These are phyloP conservation scores for Oryctes rhinoceros DNA, from an alignment of 1,140 invertebrate species.

Conservation along the genomic window DNA sequence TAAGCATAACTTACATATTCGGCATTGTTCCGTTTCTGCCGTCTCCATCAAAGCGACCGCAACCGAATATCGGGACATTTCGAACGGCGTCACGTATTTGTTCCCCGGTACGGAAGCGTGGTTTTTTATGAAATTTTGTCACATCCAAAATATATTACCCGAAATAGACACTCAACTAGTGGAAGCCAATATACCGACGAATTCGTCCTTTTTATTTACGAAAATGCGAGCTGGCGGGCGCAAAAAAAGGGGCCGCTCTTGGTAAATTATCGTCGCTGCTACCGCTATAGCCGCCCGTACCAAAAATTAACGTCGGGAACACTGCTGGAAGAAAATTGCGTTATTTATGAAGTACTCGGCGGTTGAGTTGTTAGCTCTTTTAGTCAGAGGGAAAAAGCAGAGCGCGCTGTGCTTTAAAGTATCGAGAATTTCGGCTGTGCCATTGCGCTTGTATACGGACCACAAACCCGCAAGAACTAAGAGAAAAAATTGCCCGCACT, in stretches of 20 bases:
- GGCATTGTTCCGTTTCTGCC: background rate
- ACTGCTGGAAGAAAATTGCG: constrained; percentile 33
- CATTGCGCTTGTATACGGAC: background rate
- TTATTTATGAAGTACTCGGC: constrained; percentile 29
- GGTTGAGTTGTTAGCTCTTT: constrained; percentile 19
- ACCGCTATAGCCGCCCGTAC: background rate
- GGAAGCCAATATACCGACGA: constrained; percentile 26
- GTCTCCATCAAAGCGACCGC: constrained; percentile 18
- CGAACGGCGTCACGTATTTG: constrained; percentile 1
- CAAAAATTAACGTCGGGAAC: constrained; percentile 30
- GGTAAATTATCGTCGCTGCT: constrained; percentile 7
- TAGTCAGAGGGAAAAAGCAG: background rate
- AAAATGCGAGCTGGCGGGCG: background rate
- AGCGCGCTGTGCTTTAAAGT: constrained; percentile 11
- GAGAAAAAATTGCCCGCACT: constrained; percentile 24
- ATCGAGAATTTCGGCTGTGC: background rate
- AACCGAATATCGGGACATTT: constrained; percentile 17
- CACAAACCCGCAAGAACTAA: background rate
- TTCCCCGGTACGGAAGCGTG: background rate
- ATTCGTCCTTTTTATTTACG: constrained; percentile 20
- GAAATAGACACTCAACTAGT: constrained; percentile 32
- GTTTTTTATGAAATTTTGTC: constrained; percentile 36
- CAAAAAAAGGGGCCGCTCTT: constrained; percentile 2
- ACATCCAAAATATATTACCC: constrained; percentile 36
- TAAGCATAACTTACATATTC: constrained; percentile 10